Evolutionary conservation across 2,888 invertebrate genomes (phyloP).

Genomic region (Brachycybe producta): DNA sequence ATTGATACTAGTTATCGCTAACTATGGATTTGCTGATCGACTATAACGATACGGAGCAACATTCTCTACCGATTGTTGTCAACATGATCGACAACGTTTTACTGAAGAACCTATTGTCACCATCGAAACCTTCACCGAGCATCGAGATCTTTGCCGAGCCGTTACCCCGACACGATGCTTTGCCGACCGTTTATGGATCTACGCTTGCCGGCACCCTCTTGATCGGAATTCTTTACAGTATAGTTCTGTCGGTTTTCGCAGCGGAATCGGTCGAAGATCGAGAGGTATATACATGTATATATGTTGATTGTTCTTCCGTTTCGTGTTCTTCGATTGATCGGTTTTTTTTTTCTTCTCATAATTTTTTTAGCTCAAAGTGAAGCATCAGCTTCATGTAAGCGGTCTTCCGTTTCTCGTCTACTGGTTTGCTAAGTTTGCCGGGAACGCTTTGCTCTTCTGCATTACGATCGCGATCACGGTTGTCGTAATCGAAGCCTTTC

Average conservation of each 20-base stretch:
- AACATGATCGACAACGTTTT: slow-evolving; percentile 58
- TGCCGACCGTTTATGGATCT: slow-evolving; percentile 54
- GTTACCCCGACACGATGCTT: slow-evolving; percentile 56
- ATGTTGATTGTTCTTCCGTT: slow-evolving; percentile 10
- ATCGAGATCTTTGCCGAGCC: neutral
- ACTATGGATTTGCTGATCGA: no score
- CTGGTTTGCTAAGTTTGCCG: slow-evolving; percentile 39
- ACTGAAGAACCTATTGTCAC: neutral
- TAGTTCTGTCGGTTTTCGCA: slow-evolving; percentile 61
- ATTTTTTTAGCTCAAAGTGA: slow-evolving; percentile 55
- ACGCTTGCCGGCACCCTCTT: slow-evolving; percentile 59
- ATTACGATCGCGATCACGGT: slow-evolving; percentile 56
- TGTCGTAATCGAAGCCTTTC: slow-evolving; percentile 46
- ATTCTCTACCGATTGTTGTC: slow-evolving; percentile 60
- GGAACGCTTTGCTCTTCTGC: slow-evolving; percentile 61
- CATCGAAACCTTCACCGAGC: neutral
- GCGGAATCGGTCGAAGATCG: slow-evolving; percentile 70
- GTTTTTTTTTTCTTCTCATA: slow-evolving; percentile 12
- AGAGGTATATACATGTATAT: slow-evolving; percentile 48
- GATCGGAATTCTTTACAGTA: slow-evolving; percentile 65
- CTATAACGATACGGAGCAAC: slow-evolving; percentile 66
- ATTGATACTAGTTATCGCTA: no score
- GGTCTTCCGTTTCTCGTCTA: slow-evolving; percentile 53
- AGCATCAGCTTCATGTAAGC: slow-evolving; percentile 67
- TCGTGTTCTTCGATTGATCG: slow-evolving; percentile 6